phyloP scores from a whole-genome alignment of 2,113 vertebrate genomes.

The Cololabis saira region DNA sequence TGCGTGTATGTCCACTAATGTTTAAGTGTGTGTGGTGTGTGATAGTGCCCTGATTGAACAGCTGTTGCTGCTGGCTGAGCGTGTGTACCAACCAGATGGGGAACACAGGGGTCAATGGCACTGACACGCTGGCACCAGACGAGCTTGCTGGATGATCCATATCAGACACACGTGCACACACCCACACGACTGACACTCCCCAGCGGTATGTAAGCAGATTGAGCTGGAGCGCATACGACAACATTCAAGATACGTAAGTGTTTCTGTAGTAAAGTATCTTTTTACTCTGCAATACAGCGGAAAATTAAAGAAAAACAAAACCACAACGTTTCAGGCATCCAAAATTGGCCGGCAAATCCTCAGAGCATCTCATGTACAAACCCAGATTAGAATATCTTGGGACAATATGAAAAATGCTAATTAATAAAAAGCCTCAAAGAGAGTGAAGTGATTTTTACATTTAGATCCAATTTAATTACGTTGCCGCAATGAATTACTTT shows the following conservation, averaged over 20 bases:
- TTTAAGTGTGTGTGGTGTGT: conserved; percentile 39
- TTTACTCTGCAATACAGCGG: not conserved
- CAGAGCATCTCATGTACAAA: too few relatives aligned
- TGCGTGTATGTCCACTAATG: conserved; percentile 34
- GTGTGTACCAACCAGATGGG: conserved; percentile 76
- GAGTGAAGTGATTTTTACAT: too few relatives aligned
- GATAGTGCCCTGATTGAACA: conserved; percentile 75
- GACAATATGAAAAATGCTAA: too few relatives aligned
- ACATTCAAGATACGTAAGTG: conserved; percentile 17
- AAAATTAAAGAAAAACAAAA: not conserved
- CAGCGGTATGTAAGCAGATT: conserved; percentile 58
- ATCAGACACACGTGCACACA: conserved; percentile 32
- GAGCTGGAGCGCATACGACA: conserved; percentile 16
- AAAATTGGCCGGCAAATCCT: conserved; percentile 4
- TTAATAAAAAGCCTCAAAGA: too few relatives aligned
- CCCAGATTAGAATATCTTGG: too few relatives aligned
- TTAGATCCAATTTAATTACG: too few relatives aligned
- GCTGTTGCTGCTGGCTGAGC: conserved; percentile 73
- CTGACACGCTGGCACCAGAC: conserved; percentile 75
- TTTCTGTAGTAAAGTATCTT: not conserved
- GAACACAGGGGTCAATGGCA: conserved; percentile 78
- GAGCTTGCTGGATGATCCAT: conserved; percentile 62
- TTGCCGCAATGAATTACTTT: too few relatives aligned
- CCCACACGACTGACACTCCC: conserved; percentile 2
- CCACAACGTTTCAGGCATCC: not conserved